Evolutionary conservation across 2,113 vertebrate genomes (phyloP), one percentile per base, ranked within the genome.

Genomic region (Megaceryle maxima): DNA sequence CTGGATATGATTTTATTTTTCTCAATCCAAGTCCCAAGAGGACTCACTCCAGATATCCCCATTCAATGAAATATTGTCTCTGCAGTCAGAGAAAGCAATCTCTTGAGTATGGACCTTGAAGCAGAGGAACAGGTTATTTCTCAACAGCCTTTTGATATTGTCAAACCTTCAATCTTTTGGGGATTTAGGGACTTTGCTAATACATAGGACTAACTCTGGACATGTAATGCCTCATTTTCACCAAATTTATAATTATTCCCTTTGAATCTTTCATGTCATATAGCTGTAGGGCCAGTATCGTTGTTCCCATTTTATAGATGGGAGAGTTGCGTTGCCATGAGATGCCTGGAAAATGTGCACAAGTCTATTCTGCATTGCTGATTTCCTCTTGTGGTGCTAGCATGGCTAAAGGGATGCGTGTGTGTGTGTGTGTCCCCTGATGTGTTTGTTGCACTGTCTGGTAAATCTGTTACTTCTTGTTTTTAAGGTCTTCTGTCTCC

Each of bases 11-110:
- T 63, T 39, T 48, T 63, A 80, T 83, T 55, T 53, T 31, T 11
- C 66, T 96, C 88, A 37, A 31, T 78, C 55, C 31, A 24, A 68
- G 73, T 89, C 95, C 96, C 90, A 33, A 6, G 77, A 79, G 94
- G 46, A 82, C 92, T 88, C 74, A 46, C 80, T 96, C 66, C 88
- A 82, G 66, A 43, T 88, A 64, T 92, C 44, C 80, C 57, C 57
- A 91, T n/a, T 92, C 86, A 66, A 62, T 96, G 91, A 97, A 97
- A 96, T 93, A 91, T 79, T 91, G 87, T 95, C 83, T 96, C 92
- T 84, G 86, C 73, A 91, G 83, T 25, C 53, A 39, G 76, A 59
- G 86, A 90, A 96, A 93, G 77, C 66, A 94, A 93, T 92, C 83
- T 93, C 53, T 56, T 28, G 66, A 75, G 69, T 9, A 66, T 13